Conservation (phyloP, 1,140 invertebrate species). For the Eulimnadia texana region DNA sequence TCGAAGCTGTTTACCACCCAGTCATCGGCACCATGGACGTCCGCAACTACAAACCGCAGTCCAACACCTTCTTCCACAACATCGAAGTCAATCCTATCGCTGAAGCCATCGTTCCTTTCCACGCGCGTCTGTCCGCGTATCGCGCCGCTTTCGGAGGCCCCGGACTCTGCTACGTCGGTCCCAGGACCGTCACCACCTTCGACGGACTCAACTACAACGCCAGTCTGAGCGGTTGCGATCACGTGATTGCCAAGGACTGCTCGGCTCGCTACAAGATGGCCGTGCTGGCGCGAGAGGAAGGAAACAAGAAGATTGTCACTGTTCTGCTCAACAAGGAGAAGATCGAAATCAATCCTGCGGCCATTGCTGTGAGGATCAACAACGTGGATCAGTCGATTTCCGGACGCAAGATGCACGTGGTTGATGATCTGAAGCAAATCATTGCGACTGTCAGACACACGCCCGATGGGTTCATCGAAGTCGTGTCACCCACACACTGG, state of each 20-base stretch:
- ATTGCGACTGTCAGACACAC: constrained; percentile 6
- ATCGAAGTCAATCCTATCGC: constrained; percentile 12
- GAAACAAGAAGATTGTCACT: constrained; percentile 13
- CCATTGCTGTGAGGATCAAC: constrained; percentile 15
- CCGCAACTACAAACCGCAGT: constrained; percentile 15
- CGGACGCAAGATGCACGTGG: neutral
- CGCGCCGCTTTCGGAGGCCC: constrained; percentile 7
- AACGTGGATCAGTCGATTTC: neutral
- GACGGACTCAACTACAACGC: constrained; percentile 18
- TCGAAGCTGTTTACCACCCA: constrained; percentile 10
- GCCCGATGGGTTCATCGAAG: constrained; percentile 8
- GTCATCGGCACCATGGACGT: constrained; percentile 13
- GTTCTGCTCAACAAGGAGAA: constrained; percentile 13
- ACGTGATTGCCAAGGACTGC: constrained; percentile 20
- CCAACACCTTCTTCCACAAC: constrained; percentile 16
- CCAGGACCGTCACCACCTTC: constrained; percentile 15
- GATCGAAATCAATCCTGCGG: constrained; percentile 15
- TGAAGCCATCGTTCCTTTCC: constrained; percentile 11
- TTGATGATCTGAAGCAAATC: constrained; percentile 5
- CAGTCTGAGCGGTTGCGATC: constrained; percentile 16
- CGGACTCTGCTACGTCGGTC: constrained; percentile 17
- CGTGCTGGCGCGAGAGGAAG: constrained; percentile 17
- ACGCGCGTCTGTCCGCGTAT: constrained; percentile 10
- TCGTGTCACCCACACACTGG: constrained; percentile 7
- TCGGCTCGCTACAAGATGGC: constrained; percentile 19